These are phyloP conservation scores for Helicolenus hilgendorfi DNA, from an alignment of 2,797 vertebrate genomes.

Conservation along the genomic window DNA sequence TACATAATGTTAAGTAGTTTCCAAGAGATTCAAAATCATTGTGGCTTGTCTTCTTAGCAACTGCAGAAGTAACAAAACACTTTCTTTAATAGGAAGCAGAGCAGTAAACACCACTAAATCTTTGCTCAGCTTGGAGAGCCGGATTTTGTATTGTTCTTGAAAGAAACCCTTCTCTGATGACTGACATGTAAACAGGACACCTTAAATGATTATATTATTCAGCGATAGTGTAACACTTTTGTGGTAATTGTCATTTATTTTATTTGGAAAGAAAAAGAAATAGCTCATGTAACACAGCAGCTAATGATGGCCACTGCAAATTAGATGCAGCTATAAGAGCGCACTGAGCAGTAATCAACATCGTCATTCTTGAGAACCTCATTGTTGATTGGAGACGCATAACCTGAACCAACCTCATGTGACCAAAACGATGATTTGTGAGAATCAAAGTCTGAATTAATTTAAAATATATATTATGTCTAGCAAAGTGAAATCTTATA, in stretches of 20 bases:
- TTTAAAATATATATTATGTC: no score
- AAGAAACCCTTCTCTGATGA: background rate
- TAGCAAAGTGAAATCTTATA: no score
- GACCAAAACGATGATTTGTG: no score
- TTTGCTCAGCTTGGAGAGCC: background rate
- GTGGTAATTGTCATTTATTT: background rate
- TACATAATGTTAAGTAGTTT: background rate
- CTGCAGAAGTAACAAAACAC: background rate
- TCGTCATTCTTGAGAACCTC: no score
- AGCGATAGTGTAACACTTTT: background rate
- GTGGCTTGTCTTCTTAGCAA: background rate
- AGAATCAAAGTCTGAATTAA: no score
- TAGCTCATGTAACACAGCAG: background rate
- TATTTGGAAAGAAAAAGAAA: background rate
- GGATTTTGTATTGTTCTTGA: background rate
- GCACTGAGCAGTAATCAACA: no score
- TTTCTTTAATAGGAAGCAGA: background rate
- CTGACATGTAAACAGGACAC: background rate
- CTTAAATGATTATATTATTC: background rate
- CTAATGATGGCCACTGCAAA: background rate
- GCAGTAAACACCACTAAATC: background rate
- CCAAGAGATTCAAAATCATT: background rate
- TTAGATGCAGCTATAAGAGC: background rate
- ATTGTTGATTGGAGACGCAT: no score
- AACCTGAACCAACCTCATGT: no score